Evolutionary conservation across 1,140 invertebrate genomes (phyloP).

Genomic region (Brachionus asplanchnoidis): DNA sequence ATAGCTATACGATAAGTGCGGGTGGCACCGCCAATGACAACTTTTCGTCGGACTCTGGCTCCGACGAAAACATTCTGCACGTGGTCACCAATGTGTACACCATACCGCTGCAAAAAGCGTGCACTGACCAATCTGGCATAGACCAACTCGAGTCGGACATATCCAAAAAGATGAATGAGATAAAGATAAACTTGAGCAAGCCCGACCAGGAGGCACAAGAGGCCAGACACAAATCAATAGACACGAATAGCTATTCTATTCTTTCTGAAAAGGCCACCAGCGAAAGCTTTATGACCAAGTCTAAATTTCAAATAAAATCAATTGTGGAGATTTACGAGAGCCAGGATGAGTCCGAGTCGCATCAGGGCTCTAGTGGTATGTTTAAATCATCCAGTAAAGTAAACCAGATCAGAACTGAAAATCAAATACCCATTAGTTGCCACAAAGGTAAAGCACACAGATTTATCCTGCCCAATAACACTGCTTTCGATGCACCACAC

Average conservation of each 20-base stretch:
- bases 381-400: slow-evolving; percentile 3
- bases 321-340: slow-evolving; percentile 38
- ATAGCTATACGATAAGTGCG: background rate
- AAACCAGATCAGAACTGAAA: background rate
- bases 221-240: background rate
- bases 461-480: background rate
- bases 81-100: slow-evolving; percentile 39
- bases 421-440: background rate
- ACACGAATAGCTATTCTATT: background rate
- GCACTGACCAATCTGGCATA: background rate
- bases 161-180: background rate
- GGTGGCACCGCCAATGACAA: background rate
- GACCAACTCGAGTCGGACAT: background rate
- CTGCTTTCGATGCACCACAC: background rate
- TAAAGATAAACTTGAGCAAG: background rate
- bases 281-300: background rate
- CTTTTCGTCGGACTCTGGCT: background rate
- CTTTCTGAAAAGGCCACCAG: background rate
- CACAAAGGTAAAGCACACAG: background rate
- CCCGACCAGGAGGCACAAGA: background rate
- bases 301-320: slow-evolving; percentile 41
- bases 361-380: background rate
- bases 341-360: background rate
- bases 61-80: slow-evolving; percentile 21
- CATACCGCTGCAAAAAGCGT: background rate